Evolutionary conservation across 2,797 vertebrate genomes (phyloP), one percentile per base, ranked within the genome.

Genomic region (Orientallactaga sibirica): DNA sequence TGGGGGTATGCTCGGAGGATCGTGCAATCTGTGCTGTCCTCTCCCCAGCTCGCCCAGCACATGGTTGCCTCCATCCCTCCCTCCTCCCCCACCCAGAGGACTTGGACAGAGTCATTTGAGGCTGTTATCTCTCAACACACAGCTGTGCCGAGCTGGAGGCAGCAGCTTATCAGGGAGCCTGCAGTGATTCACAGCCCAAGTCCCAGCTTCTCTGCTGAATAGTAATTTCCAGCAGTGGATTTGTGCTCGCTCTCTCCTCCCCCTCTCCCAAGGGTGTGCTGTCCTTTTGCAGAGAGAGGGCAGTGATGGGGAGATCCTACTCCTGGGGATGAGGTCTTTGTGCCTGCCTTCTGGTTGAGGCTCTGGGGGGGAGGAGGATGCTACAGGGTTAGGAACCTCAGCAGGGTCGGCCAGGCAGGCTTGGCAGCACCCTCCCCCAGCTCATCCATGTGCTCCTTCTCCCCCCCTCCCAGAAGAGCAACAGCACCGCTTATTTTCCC

Each of bases 121-220:
- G 73, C 97, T 78, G 90, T 97, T 98, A 97, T 98, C 97, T 97
- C 93, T 85, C 95, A 86, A 80, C 96, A 96, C 96, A 94, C 97
- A 97, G 97, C 96, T 97, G 97, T 91, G 97, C 95, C 87, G 91
- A 0, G 0, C 96, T 86, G 37, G 76, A 94, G 94, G 94, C 89
- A 90, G 0, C 0, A 0, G 71, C 95, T 98, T 98, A 98, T 98
- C 98, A 97, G 96, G 58, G 70, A 90, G 79, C 37, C 76, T 96
- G 96, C 97, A 97, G 96, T 96, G 96, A 98, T 96, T 97, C 94
- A 79, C 91, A 95, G 94, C 89, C 92, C 94, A 96, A 95, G 64
- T 94, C 94, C 58, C 68, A 0, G 16, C 58, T 97, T 29, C 11
- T 91, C 87, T 93, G 96, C 68, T 92, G 95, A 97, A 97, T 97